These are phyloP conservation scores for Callithrix jacchus DNA, from an alignment of 2,113 vertebrate genomes.

Conservation along the genomic window DNA sequence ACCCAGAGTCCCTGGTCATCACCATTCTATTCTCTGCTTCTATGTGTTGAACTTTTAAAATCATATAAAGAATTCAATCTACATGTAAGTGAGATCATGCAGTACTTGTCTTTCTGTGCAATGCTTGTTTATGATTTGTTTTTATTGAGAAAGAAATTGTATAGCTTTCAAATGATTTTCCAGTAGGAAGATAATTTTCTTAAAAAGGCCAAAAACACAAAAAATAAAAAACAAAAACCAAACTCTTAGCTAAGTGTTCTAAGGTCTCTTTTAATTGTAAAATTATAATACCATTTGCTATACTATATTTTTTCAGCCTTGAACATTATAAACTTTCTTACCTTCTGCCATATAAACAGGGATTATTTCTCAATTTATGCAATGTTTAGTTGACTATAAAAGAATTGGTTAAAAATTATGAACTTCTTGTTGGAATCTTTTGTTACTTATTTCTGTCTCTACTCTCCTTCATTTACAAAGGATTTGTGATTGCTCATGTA, in stretches of 20 bases:
- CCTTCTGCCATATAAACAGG: not conserved
- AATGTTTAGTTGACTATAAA: not conserved
- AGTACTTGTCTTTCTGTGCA: not conserved
- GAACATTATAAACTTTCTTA: not conserved
- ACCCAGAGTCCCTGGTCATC: not conserved
- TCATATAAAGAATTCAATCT: not conserved
- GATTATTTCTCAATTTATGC: not conserved
- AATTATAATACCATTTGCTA: not conserved
- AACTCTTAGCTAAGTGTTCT: not conserved
- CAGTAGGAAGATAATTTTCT: not conserved
- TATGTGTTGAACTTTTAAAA: not conserved
- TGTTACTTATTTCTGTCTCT: not conserved
- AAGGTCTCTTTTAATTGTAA: not conserved
- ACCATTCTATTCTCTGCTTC: not conserved
- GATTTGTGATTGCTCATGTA: not conserved
- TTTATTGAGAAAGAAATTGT: not conserved
- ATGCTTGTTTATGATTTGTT: not conserved
- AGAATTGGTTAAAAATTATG: not conserved
- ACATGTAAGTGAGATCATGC: not conserved
- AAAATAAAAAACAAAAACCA: not conserved
- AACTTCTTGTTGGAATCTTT: not conserved
- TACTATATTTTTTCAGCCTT: not conserved
- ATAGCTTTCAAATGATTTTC: not conserved
- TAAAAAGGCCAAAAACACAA: not conserved
- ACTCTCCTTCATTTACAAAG: not conserved